Conservation (phyloP, 1,140 invertebrate genomes). For the Caenorhabditis brenneri region DNA sequence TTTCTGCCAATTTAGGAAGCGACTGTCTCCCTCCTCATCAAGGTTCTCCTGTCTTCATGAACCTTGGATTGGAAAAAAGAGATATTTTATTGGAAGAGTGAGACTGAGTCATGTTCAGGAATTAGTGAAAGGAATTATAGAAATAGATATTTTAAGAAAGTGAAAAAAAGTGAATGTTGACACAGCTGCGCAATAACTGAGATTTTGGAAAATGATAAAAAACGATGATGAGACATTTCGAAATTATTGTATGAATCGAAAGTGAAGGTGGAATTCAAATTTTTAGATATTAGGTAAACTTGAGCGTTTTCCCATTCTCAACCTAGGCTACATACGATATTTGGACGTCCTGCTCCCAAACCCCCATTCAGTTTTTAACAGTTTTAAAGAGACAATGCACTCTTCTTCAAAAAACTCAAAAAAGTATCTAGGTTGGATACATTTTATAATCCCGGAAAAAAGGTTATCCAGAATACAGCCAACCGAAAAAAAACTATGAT, state of each 20-base stretch:
- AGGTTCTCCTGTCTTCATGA: background rate
- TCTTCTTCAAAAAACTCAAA: background rate
- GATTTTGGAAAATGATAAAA: too few relatives aligned
- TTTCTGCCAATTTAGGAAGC: constrained; percentile 19
- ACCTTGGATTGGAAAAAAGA: background rate
- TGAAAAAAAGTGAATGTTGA: background rate
- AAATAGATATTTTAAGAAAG: background rate
- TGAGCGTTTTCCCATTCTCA: too few relatives aligned
- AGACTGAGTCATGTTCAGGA: background rate
- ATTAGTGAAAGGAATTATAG: background rate
- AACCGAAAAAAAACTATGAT: background rate
- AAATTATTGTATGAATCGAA: too few relatives aligned
- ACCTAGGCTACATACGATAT: too few relatives aligned
- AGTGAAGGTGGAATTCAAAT: too few relatives aligned
- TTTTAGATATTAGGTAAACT: too few relatives aligned
- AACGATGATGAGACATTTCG: too few relatives aligned
- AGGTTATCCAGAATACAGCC: background rate
- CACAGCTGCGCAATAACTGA: too few relatives aligned
- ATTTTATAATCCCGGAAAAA: background rate
- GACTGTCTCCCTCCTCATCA: background rate
- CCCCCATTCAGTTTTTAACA: too few relatives aligned
- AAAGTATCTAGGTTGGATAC: background rate
- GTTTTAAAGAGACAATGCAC: too few relatives aligned
- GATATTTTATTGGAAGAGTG: background rate
- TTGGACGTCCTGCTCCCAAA: too few relatives aligned